phyloP scores from a whole-genome alignment of 2,888 invertebrate genomes.

The Eupeodes latifasciatus region DNA sequence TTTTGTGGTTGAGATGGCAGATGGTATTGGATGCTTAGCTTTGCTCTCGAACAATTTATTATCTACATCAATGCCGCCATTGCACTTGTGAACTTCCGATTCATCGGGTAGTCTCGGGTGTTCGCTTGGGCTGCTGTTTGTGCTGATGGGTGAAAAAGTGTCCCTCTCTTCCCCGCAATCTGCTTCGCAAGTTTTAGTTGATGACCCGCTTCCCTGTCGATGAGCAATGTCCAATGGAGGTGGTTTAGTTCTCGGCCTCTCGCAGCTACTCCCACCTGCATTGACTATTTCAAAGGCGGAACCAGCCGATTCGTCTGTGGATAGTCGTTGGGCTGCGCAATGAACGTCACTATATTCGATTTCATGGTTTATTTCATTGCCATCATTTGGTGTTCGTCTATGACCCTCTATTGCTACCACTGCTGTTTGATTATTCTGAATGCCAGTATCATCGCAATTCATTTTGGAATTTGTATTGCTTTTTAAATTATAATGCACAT shows the following conservation, averaged over 20 bases:
- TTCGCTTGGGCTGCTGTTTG: conserved; percentile 79
- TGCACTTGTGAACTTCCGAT: conserved; percentile 67
- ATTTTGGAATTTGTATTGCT: conserved; percentile 47
- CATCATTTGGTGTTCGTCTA: conserved; percentile 48
- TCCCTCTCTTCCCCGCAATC: conserved; percentile 83
- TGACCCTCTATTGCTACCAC: conserved; percentile 37
- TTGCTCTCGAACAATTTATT: conserved; percentile 63
- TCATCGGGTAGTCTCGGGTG: conserved; percentile 38
- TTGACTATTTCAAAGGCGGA: conserved; percentile 66
- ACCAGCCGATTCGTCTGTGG: conserved; percentile 62
- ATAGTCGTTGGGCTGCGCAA: conserved; percentile 28
- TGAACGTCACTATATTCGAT: conserved; percentile 46
- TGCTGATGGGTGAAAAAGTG: conserved; percentile 83
- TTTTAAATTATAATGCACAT: conserved; percentile 51
- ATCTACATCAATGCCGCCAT: conserved; percentile 63
- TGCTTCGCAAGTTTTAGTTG: conserved; percentile 82
- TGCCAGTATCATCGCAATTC: conserved; percentile 69
- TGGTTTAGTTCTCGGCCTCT: conserved; percentile 56
- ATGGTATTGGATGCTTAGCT: conserved; percentile 54
- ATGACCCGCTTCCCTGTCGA: conserved; percentile 79
- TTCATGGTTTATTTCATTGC: conserved; percentile 53
- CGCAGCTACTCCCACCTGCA: conserved; percentile 27
- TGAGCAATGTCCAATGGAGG: conserved; percentile 77
- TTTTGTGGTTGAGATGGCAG: conserved; percentile 82
- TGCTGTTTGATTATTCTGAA: conserved; percentile 55